A percentile compares a stretch with the other conserved stretches of the same genome.
These are phyloP conservation scores for Cirrhinus mrigala DNA, from an alignment of 2,797 vertebrate species.

Conservation along the genomic window DNA sequence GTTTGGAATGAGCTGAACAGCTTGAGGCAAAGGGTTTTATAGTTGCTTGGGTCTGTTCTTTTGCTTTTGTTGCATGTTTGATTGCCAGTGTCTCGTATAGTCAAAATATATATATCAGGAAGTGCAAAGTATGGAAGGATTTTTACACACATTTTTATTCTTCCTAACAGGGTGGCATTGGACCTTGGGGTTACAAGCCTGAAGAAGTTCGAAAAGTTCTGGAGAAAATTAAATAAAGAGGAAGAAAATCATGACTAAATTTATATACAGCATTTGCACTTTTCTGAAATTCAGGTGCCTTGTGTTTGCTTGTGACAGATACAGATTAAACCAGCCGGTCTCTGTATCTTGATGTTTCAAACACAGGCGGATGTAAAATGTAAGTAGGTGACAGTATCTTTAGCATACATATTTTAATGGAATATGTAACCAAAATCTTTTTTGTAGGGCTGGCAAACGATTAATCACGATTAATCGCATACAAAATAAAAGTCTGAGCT, in stretches of 20 bases:
- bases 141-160: conserved; percentile 1
- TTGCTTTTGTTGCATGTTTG: conserved; percentile 18
- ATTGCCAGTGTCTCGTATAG: not conserved
- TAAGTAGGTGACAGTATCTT: not conserved
- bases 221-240: conserved; percentile 78
- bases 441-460: too few species aligned
- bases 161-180: conserved; percentile 80
- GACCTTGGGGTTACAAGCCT: conserved; percentile 87
- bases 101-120: conserved; percentile 7
- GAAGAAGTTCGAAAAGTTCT: conserved; percentile 84
- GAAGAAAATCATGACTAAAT: not conserved
- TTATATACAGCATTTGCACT: not conserved
- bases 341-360: conserved; percentile 64
- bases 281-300: conserved; percentile 62
- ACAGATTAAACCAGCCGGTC: conserved; percentile 70
- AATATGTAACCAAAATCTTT: not conserved
- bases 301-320: conserved; percentile 72
- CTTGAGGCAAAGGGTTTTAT: conserved; percentile 11
- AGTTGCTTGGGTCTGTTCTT: not conserved
- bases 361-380: not conserved
- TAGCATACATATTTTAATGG: not conserved
- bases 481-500: too few species aligned
- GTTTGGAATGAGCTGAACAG: conserved; percentile 26
- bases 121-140: not conserved
- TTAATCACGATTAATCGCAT: too few species aligned